Percentiles rank a stretch among this genome's conserved stretches.
Conservation (phyloP, 2,888 invertebrate genomes). For the Noctua janthina region DNA sequence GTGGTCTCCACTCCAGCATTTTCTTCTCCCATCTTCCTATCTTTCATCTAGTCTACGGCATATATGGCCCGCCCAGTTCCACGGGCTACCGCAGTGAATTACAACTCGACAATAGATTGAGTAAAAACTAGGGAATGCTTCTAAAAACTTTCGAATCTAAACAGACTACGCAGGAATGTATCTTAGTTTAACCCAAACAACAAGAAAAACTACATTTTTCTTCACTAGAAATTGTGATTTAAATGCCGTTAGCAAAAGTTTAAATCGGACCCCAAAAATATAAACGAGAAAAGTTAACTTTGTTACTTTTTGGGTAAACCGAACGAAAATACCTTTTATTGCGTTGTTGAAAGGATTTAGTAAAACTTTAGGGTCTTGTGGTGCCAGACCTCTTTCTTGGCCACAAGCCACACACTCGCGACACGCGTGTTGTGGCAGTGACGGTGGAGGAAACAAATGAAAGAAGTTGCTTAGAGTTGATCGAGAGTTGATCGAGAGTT, state of each 20-base stretch:
- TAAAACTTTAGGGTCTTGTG: constrained; percentile 17
- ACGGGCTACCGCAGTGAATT: not conserved
- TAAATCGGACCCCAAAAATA: constrained; percentile 40
- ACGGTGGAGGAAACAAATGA: not conserved
- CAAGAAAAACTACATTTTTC: constrained; percentile 32
- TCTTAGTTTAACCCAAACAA: constrained; percentile 12
- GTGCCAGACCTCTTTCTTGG: constrained; percentile 1
- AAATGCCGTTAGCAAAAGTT: constrained; percentile 33
- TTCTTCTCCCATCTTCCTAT: too few species aligned
- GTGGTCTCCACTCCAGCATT: too few species aligned
- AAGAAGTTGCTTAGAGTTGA: too few species aligned
- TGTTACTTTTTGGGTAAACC: constrained; percentile 27
- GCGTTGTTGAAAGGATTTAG: constrained; percentile 25
- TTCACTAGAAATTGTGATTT: constrained; percentile 14
- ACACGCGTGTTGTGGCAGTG: not conserved
- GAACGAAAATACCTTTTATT: constrained; percentile 23
- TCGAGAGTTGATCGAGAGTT: too few species aligned
- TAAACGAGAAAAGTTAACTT: constrained; percentile 51
- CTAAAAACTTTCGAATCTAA: not conserved
- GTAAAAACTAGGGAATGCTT: constrained; percentile 21
- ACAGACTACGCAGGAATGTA: constrained; percentile 7
- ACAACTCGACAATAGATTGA: not conserved
- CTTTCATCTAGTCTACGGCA: too few species aligned
- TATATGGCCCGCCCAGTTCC: too few species aligned
- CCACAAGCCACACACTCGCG: not conserved